Conservation (phyloP, 2,888 invertebrate species). For the Epinotia ramella region DNA sequence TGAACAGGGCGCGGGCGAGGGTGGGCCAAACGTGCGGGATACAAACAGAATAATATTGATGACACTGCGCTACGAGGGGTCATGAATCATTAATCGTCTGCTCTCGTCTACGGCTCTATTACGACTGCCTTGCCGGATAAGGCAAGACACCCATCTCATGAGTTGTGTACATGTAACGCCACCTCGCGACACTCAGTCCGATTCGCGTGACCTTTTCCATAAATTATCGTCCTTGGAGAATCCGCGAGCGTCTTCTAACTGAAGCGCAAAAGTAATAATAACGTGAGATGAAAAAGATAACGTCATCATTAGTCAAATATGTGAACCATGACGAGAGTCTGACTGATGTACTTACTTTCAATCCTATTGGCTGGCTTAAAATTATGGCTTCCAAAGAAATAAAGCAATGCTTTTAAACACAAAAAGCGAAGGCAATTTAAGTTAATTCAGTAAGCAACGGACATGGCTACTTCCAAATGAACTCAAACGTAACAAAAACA, state of each 20-base stretch:
- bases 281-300: neutral
- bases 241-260: neutral
- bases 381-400: constrained; percentile 67
- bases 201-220: constrained; percentile 62
- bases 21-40: constrained; percentile 81
- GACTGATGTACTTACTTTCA: constrained; percentile 35
- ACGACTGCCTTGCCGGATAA: constrained; percentile 81
- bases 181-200: constrained; percentile 54
- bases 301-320: constrained; percentile 7
- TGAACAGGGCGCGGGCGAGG: constrained; percentile 83
- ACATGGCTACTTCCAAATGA: constrained; percentile 84
- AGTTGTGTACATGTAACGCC: constrained; percentile 61
- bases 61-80: constrained; percentile 84
- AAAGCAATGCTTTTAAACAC: constrained; percentile 65
- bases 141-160: constrained; percentile 77
- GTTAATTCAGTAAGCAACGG: constrained; percentile 84
- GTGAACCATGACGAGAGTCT: constrained; percentile 13
- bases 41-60: constrained; percentile 86
- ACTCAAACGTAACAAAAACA: constrained; percentile 84
- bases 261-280: neutral
- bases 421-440: constrained; percentile 79
- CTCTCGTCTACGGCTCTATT: constrained; percentile 84
- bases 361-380: constrained; percentile 53
- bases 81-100: constrained; percentile 85
- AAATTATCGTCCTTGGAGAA: constrained; percentile 25